Evolutionary conservation across 1,140 invertebrate species (phyloP), one percentile per base, ranked within the genome.

Genomic region (Alviniconcha marisindica): DNA sequence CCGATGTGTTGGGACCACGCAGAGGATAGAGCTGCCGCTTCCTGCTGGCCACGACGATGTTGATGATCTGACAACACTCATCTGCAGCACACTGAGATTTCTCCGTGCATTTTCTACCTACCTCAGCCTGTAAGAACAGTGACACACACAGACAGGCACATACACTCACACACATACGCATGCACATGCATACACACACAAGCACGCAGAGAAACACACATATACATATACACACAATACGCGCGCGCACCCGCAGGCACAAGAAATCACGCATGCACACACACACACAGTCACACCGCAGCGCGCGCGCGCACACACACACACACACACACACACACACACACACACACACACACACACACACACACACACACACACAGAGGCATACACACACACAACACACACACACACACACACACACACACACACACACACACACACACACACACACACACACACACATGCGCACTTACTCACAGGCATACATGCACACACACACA

Each of bases 41-140:
- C 69, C 38, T 73, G 69, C 69, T 73, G 28, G 24, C n/a, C 31
- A 73, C 15, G 69, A 73, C 69, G 69, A 73, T 73, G 69, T 73
- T 73, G 69, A 73, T 36, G 69, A 73, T 73, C 69, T 73, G 69
- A 14, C 69, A 73, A 38, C 69, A 73, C 69, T 73, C 69, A 24
- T 73, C 69, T 0, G 69, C 69, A 36, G 69, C 69, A 14, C 69
- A 73, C 69, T 73, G 69, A 36, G 21, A 24, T 36, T 73, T 28
- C 10, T 28, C 33, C 0, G 69, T 73, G 69, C 69, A 73, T 0
- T 10, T 0, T 15, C 15, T 73, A 2, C 69, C 69, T 24, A 24
- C 51, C 51, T 54, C 51, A 54, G 24, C 12, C 12, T 14, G 24
- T 24, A 54, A 54, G 24, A 12, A 54, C 12, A 54, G n/a, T n/a